phyloP scores from a whole-genome alignment of 2,797 vertebrate species.

The Anas georgica region DNA sequence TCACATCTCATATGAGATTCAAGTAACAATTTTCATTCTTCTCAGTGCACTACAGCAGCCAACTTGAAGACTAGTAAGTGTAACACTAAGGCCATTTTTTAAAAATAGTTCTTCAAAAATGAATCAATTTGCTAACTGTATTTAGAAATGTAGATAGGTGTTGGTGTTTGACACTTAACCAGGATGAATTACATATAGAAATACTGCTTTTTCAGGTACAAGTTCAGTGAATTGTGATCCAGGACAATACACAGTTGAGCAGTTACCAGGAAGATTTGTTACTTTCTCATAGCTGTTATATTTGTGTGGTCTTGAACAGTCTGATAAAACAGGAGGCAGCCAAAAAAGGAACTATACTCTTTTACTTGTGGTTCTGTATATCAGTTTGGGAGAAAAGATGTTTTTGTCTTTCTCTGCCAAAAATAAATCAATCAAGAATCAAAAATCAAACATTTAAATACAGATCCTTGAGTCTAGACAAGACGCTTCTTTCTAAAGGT shows the following conservation, averaged over 20 bases:
- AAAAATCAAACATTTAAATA: neutral
- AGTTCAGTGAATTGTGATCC: neutral
- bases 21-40: neutral
- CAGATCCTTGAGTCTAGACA: too few relatives aligned
- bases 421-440: neutral
- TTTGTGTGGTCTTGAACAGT: neutral
- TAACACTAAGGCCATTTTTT: neutral
- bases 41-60: neutral
- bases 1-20: neutral
- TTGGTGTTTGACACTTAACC: neutral
- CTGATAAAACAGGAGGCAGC: neutral
- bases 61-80: neutral
- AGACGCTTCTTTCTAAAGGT: too few relatives aligned
- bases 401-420: neutral
- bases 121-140: neutral
- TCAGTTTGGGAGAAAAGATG: neutral
- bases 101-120: neutral
- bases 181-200: neutral
- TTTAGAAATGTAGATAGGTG: neutral
- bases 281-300: neutral
- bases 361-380: neutral
- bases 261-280: neutral
- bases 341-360: neutral
- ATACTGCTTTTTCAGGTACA: neutral
- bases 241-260: neutral